Conservation (phyloP, 2,797 vertebrate genomes). For the Malacoctenus gilli region DNA sequence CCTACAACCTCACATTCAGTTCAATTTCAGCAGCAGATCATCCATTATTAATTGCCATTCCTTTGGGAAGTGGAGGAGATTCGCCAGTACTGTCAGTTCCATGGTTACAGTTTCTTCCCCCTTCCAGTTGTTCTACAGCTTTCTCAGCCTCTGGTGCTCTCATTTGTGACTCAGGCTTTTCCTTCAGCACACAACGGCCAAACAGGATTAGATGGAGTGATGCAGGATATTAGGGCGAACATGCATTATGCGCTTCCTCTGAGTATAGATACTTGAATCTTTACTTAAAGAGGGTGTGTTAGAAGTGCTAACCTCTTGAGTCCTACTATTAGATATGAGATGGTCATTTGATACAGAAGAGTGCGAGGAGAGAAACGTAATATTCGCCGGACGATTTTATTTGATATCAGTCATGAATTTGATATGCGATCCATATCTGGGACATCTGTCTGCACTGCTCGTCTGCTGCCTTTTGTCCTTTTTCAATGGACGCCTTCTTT, state of each 20-base stretch:
- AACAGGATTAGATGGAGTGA: constrained; percentile 31
- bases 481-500: constrained; percentile 40
- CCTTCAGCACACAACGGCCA: constrained; percentile 19
- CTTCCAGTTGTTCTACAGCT: constrained; percentile 31
- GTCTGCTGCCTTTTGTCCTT: constrained; percentile 1
- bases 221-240: constrained; percentile 25
- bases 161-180: constrained; percentile 54
- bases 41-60: constrained; percentile 75
- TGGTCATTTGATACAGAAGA: constrained; percentile 2
- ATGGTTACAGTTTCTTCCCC: constrained; percentile 57
- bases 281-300: constrained; percentile 10
- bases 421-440: constrained; percentile 12
- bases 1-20: constrained; percentile 49
- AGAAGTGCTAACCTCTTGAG: constrained; percentile 3
- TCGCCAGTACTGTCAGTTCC: constrained; percentile 42
- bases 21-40: constrained; percentile 58
- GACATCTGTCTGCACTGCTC: constrained; percentile 22
- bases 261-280: constrained; percentile 1
- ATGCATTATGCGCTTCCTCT: constrained; percentile 35
- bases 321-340: neutral
- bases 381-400: constrained; percentile 11
- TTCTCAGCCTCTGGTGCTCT: constrained; percentile 30
- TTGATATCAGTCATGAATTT: constrained; percentile 8
- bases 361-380: constrained; percentile 4
- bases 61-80: constrained; percentile 58